Evolutionary conservation across 2,113 vertebrate species (phyloP).

Genomic region (Callaeas wilsoni): DNA sequence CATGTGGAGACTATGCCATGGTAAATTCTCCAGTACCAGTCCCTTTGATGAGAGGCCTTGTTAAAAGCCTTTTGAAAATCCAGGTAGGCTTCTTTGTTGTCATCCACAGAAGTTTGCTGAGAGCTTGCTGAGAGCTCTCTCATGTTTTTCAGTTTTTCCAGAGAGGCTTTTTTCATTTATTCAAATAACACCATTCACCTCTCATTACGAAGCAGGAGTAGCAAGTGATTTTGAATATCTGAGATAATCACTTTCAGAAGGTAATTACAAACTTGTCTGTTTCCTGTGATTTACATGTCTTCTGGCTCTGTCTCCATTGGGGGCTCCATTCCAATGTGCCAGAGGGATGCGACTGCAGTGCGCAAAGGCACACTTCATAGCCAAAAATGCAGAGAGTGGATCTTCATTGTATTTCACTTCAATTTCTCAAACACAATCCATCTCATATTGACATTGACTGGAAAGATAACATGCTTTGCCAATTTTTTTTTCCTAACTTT

Average conservation of each 20-base stretch:
- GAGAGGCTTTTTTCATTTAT: background rate
- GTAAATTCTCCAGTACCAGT: background rate
- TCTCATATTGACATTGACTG: background rate
- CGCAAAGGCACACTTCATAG: background rate
- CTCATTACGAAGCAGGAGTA: background rate
- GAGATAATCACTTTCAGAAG: constrained; percentile 1
- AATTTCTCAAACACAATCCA: background rate
- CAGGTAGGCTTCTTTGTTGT: background rate
- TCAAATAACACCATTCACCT: background rate
- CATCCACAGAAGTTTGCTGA: background rate
- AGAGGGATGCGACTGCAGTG: background rate
- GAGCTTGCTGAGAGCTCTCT: background rate
- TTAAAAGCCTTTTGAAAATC: background rate
- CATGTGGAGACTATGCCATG: background rate
- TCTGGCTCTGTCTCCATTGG: background rate
- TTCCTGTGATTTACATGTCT: constrained; percentile 11
- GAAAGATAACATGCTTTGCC: background rate
- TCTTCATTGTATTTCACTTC: background rate
- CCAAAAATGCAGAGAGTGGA: background rate
- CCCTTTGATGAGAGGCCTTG: background rate
- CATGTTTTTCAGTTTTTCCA: background rate
- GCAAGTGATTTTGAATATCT: constrained; percentile 11
- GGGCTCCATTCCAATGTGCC: background rate
- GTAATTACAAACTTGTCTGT: constrained; percentile 14
- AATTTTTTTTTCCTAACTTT: background rate